These are phyloP conservation scores for Gallinago jamesoni DNA, from an alignment of 2,113 vertebrate genomes.

Conservation along the genomic window DNA sequence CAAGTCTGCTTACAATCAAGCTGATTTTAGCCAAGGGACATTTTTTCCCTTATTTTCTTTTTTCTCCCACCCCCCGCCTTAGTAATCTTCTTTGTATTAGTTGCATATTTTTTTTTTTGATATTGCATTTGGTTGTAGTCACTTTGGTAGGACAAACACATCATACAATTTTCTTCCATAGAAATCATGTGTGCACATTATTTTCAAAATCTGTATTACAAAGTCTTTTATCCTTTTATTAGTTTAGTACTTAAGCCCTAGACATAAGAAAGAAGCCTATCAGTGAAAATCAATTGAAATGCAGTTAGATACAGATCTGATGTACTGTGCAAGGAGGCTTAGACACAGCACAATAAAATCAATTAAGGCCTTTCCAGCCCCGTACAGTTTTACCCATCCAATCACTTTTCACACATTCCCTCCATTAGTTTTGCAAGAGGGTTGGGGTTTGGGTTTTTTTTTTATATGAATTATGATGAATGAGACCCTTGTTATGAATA, in stretches of 20 bases:
- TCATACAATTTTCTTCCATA: slow-evolving; percentile 27
- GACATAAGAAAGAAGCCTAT: slow-evolving; percentile 82
- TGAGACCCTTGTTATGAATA: slow-evolving; percentile 76
- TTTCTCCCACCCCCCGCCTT: background rate
- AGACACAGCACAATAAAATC: slow-evolving; percentile 76
- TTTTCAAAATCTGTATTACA: slow-evolving; percentile 79
- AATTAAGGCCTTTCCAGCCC: slow-evolving; percentile 78
- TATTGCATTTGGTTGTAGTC: background rate
- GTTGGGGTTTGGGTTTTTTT: slow-evolving; percentile 29
- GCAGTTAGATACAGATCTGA: slow-evolving; percentile 82
- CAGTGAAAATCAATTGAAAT: slow-evolving; percentile 87
- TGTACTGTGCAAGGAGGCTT: slow-evolving; percentile 73
- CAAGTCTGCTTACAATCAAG: slow-evolving; percentile 40
- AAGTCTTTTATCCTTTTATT: slow-evolving; percentile 84
- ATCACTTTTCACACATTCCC: slow-evolving; percentile 79
- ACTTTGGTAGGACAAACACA: background rate
- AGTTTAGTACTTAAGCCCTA: slow-evolving; percentile 81
- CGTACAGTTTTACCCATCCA: slow-evolving; percentile 72
- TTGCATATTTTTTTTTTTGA: background rate
- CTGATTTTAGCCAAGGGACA: slow-evolving; percentile 1
- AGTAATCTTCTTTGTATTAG: background rate
- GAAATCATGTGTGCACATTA: slow-evolving; percentile 62
- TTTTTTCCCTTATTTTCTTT: background rate
- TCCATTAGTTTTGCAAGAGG: slow-evolving; percentile 74
- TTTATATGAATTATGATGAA: slow-evolving; percentile 78